These are phyloP conservation scores for Mus pahari DNA, from an alignment of 2,113 vertebrate genomes.

Conservation along the genomic window DNA sequence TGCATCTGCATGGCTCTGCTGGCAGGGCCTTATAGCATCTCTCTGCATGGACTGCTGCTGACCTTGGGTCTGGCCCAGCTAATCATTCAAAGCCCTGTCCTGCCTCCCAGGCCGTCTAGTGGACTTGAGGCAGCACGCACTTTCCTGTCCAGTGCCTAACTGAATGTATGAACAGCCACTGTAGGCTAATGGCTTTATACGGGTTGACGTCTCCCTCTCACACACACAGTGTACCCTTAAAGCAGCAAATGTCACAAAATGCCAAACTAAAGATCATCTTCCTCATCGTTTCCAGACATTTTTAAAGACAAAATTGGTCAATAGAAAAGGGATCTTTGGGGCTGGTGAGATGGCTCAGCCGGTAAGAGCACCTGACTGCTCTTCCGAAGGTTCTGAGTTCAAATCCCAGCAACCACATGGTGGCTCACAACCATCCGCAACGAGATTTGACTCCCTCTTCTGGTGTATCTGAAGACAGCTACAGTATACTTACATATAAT, in stretches of 20 bases:
- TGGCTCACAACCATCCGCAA: no score
- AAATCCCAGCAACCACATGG: no score
- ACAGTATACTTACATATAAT: no score
- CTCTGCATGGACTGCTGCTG: accelerated
- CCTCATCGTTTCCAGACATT: neutral
- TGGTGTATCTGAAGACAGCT: no score
- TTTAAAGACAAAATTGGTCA: conserved; percentile 29
- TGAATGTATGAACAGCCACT: accelerated
- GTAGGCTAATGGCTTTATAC: accelerated
- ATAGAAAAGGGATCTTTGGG: neutral
- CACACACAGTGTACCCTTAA: neutral
- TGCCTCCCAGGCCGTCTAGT: accelerated
- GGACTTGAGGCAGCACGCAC: accelerated
- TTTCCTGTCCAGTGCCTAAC: neutral
- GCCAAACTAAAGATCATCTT: conserved; percentile 64
- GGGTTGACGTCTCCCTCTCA: neutral
- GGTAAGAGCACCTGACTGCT: no score
- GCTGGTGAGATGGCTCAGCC: no score
- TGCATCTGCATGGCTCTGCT: accelerated
- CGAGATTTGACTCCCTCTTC: no score
- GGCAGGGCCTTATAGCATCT: neutral
- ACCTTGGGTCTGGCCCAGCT: accelerated
- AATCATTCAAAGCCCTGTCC: accelerated
- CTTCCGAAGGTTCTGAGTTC: no score
- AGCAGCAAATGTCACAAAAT: conserved; percentile 63